Conservation (phyloP, 2,797 vertebrate genomes). For the Aplochiton taeniatus region DNA sequence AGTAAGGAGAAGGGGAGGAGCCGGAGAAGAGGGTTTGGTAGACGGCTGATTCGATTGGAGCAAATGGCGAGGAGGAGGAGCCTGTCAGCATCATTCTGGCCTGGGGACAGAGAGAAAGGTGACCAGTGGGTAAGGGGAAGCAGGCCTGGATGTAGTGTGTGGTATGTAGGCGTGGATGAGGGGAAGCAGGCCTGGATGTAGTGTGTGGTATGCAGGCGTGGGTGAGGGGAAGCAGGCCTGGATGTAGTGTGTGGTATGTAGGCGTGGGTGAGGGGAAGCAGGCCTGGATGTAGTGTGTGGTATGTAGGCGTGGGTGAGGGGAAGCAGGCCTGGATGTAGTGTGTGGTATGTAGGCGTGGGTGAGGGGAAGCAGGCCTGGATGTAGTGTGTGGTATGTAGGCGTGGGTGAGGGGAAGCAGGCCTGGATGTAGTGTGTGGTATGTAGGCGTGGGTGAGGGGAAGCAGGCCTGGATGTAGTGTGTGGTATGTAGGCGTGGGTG, state of each 20-base stretch:
- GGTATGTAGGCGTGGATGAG: neutral
- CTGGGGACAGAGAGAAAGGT: conserved; percentile 58
- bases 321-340: too few species aligned
- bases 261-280: neutral
- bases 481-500: too few species aligned
- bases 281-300: neutral
- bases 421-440: too few species aligned
- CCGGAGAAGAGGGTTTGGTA: conserved; percentile 81
- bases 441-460: too few species aligned
- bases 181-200: too few species aligned
- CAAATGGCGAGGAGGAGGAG: conserved; percentile 76
- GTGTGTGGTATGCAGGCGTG: neutral
- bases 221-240: neutral
- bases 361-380: too few species aligned
- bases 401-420: too few species aligned
- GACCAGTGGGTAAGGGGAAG: neutral
- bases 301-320: neutral
- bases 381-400: too few species aligned
- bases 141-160: neutral
- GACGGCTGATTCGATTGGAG: conserved; percentile 78
- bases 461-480: too few species aligned
- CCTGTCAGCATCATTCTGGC: conserved; percentile 86
- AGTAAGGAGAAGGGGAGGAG: conserved; percentile 53
- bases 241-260: neutral
- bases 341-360: too few species aligned